Conservation (phyloP, 2,113 vertebrate species). For the Agelaius phoeniceus region DNA sequence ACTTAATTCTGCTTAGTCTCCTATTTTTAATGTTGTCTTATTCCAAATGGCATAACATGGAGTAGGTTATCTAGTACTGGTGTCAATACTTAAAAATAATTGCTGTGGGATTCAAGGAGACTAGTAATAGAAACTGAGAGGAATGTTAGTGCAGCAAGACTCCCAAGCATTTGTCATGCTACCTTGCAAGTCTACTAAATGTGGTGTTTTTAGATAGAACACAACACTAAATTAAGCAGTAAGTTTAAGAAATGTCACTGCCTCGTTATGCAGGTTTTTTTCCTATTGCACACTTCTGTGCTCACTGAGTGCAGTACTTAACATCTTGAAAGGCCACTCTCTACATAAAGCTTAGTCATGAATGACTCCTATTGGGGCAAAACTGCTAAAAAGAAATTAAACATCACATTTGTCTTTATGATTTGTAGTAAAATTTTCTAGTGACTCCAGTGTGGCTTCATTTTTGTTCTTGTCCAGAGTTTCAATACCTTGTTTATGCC, state of each 20-base stretch:
- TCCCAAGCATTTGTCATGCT: background rate
- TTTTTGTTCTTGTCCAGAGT: background rate
- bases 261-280: background rate
- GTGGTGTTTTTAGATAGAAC: background rate
- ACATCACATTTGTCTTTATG: background rate
- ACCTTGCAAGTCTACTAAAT: background rate
- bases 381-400: background rate
- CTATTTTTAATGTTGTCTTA: background rate
- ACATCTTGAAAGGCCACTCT: background rate
- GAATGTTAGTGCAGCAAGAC: background rate
- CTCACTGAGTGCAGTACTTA: background rate
- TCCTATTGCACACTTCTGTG: background rate
- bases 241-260: constrained; percentile 1
- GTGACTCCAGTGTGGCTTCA: background rate
- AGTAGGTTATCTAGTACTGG: background rate
- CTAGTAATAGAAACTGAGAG: background rate
- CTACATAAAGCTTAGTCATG: background rate
- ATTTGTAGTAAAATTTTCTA: background rate
- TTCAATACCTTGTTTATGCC: background rate
- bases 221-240: background rate
- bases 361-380: background rate
- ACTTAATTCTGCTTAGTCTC: background rate
- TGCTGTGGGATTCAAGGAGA: background rate
- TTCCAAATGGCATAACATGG: background rate
- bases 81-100: constrained; percentile 36